Base-by-base conservation (phyloP, 2,797 vertebrate genomes). In the Myoxocephalus aenaeus region DNA sequence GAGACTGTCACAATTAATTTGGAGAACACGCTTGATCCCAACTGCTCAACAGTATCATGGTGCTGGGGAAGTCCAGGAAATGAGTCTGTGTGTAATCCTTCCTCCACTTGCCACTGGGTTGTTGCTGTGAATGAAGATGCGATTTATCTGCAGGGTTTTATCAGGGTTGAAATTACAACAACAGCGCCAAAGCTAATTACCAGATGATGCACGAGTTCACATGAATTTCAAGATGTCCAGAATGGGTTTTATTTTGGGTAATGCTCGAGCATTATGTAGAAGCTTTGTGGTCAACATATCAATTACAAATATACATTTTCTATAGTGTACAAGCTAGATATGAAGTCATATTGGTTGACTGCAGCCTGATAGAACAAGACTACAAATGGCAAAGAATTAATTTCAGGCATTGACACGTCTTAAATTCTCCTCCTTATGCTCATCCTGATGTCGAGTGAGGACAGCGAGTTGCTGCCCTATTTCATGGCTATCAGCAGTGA, bases 1-100 rank as follows among this genome's bases (percentile, higher is more conserved):
- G 73, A 50, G 78, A 81, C 79, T 79, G 90, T 87, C 89, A 87
- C 83, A 86, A 90, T 87, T 90, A 73, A 90, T 92, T 87, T 85
- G 70, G 70, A 79, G 75, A 82, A 71, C 70, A 57, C 72, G 51
- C 80, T 89, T 91, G 83, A 92, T 86, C 79, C 73, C 65, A 65
- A 67, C 76, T 14, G 68, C 75, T 83, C 77, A 42, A 42, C 71
- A 68, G 70, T 75, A 81, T 86, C 74, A 50, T 15, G 62, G 61
- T 70, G 74, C 57, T 18, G 61, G 79, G 79, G 73, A 86, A 88
- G 77, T 70, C 77, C 67, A 22, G 66, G 76, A 76, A 76, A 59
- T 11, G 54, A 51, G 77, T 34, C n/a, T 63, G 72, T 62, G 65
- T 76, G 79, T 83, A 76, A 84, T 85, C 73, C 58, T 65, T 38